Base-by-base conservation (phyloP, 2,797 vertebrate species). In the Heterohyrax brucei region DNA sequence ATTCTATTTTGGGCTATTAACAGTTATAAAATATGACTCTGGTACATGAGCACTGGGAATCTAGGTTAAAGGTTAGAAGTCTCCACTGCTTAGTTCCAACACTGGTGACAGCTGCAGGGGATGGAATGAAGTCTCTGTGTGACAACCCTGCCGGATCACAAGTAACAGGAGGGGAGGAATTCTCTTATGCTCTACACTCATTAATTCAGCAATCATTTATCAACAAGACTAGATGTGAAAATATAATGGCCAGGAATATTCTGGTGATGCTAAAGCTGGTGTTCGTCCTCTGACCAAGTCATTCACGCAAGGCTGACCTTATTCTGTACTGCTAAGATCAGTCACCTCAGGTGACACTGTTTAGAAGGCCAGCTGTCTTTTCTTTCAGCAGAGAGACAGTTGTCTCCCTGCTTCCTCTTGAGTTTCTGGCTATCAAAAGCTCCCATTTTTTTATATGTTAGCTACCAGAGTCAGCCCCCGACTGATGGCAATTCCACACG, bases 21-120 rank as follows among this genome's bases (percentile, higher is more conserved):
- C 70, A 33, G 90, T 80, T 56, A 16, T 9, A 56, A 59, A 93
- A 94, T 91, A 96, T 91, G 94, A 97, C 53, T 0, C n/a, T 28
- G 89, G 82, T 24, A 77, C 77, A 59, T 0, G 3, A 77, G 79
- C 56, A 19, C 75, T 13, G 24, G 91, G 89, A 96, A 97, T 97
- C 77, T 85, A 61, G 97, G 96, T 13, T 68, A 97, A 97, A 95
- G 97, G 95, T 95, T 19, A 91, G 28, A 72, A 48, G 53, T 59
- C 70, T 87, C 72, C 3, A 5, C 9, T 1, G n/a, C 77, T 53
- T 28, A 26, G 68, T 8, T 33, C 59, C 50, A n/a, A 53, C 1
- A 14, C 22, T 0, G 4, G 3, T 6, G 2, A 26, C 82, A 82
- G 91, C 68, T 82, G 80, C 50, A 46, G 14, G 1, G 50, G 82